Percentiles rank a stretch among this genome's conserved stretches.
Evolutionary conservation across 2,888 invertebrate species (phyloP).

Genomic region (Megaustenia siamemsis): DNA sequence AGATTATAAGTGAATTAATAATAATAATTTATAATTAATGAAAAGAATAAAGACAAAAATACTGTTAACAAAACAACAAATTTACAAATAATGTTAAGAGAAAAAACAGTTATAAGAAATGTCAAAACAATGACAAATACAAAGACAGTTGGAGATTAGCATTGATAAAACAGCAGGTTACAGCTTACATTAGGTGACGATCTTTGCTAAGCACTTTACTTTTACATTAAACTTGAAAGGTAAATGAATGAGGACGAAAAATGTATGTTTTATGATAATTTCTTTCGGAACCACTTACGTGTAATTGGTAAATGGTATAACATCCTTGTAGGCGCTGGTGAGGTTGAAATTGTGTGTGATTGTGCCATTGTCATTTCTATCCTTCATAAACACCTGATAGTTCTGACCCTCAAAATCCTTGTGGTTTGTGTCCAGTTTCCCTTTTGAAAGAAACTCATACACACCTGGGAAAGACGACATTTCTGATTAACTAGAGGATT

Average conservation of each 20-base stretch:
- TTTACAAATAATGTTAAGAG: background rate
- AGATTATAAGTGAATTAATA: no score
- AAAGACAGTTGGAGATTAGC: no score
- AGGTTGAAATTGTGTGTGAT: constrained; percentile 98
- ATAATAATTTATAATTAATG: no score
- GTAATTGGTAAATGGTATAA: constrained; percentile 99
- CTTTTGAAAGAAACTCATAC: constrained; percentile 94
- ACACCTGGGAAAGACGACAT: constrained; percentile 85
- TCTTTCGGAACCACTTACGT: constrained; percentile 88
- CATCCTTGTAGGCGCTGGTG: constrained; percentile 94
- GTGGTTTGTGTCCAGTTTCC: constrained; percentile 93
- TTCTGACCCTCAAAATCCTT: constrained; percentile 97
- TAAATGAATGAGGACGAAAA: background rate
- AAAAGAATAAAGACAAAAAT: no score
- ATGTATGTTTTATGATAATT: background rate
- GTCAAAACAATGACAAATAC: no score
- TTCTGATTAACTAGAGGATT: no score
- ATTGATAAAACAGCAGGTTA: no score
- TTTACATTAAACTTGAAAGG: no score
- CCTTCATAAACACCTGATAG: constrained; percentile 93
- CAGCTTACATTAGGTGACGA: no score
- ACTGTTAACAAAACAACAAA: no score
- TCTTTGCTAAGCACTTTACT: no score
- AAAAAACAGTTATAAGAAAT: no score
- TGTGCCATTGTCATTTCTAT: constrained; percentile 80